Percentiles rank a stretch among this genome's conserved stretches.
Conservation (phyloP, 2,888 invertebrate species). For the Rhingia campestris region DNA sequence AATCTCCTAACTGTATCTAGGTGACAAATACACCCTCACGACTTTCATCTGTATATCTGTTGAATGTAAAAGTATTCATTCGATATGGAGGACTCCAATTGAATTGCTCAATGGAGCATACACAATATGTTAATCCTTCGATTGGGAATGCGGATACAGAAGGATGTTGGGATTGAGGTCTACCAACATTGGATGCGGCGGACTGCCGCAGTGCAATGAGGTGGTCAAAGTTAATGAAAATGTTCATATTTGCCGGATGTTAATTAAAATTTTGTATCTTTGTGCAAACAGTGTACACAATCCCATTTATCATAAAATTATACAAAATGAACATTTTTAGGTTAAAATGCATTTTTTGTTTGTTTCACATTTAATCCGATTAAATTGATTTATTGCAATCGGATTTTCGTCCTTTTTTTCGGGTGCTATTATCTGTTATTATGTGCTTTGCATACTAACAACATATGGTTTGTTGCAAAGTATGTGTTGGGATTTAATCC, state of each 20-base stretch:
- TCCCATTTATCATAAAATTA: neutral
- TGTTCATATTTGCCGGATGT: conserved; percentile 39
- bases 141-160: no score
- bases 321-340: no score
- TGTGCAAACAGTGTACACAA: neutral
- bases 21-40: no score
- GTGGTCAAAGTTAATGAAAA: conserved; percentile 46
- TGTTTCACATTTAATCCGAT: conserved; percentile 6
- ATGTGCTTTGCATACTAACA: no score
- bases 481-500: no score
- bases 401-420: neutral
- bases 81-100: conserved; percentile 28
- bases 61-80: no score
- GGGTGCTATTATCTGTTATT: neutral
- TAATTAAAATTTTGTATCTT: conserved; percentile 28
- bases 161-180: conserved; percentile 9
- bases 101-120: conserved; percentile 46
- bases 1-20: no score
- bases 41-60: no score
- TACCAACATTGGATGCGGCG: conserved; percentile 8
- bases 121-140: neutral
- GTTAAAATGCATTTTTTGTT: neutral
- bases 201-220: neutral
- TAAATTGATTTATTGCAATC: conserved; percentile 16
- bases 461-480: neutral